Conservation (phyloP, 2,888 invertebrate species). For the Zelleria hepariella region DNA sequence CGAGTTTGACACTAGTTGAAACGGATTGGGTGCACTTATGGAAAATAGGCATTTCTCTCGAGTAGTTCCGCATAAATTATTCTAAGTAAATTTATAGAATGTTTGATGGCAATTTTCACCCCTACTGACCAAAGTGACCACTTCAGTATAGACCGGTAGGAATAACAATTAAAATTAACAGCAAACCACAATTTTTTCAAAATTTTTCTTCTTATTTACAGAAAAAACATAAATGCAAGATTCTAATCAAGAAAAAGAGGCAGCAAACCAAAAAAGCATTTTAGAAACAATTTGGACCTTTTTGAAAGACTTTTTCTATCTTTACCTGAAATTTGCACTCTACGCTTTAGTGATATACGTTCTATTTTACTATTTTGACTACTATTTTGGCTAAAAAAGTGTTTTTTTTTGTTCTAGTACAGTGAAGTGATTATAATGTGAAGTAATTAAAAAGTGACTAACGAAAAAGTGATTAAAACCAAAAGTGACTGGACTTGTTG, state of each 20-base stretch:
- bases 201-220: constrained; percentile 15
- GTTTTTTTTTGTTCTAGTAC: constrained; percentile 11
- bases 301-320: constrained; percentile 44
- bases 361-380: constrained; percentile 55
- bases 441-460: constrained; percentile 22
- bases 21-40: neutral
- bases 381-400: constrained; percentile 42
- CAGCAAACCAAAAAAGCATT: too few relatives aligned
- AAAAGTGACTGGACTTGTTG: neutral
- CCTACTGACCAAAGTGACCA: too few relatives aligned
- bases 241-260: constrained; percentile 15
- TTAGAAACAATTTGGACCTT: constrained; percentile 28
- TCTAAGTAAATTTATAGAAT: neutral
- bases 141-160: too few relatives aligned
- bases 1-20: neutral
- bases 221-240: constrained; percentile 10
- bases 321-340: constrained; percentile 53
- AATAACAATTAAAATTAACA: too few relatives aligned
- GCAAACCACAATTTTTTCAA: constrained; percentile 2
- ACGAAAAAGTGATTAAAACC: neutral
- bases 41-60: neutral
- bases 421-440: constrained; percentile 39
- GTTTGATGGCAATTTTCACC: neutral
- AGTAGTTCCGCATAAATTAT: neutral
- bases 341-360: constrained; percentile 53